phyloP scores from a whole-genome alignment of 2,888 invertebrate genomes.

The Ganaspis brasiliensis region DNA sequence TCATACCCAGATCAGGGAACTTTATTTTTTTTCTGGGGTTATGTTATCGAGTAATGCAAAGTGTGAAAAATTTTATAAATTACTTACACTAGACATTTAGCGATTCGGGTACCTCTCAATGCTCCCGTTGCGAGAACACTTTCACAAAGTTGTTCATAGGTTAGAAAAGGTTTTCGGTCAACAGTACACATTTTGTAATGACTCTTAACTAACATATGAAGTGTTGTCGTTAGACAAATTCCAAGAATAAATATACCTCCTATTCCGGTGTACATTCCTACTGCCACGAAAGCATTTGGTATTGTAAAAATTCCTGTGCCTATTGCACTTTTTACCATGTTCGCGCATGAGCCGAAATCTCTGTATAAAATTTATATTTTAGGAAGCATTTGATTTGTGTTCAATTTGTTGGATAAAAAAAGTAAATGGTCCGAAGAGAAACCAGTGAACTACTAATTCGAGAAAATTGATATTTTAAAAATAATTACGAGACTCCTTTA shows the following conservation, averaged over 20 bases:
- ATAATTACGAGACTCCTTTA: slow-evolving; percentile 62
- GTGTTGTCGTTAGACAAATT: slow-evolving; percentile 62
- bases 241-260: slow-evolving; percentile 65
- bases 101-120: slow-evolving; percentile 45
- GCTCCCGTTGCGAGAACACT: slow-evolving; percentile 57
- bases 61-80: background rate
- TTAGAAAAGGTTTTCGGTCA: slow-evolving; percentile 58
- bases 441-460: too few species aligned
- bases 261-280: slow-evolving; percentile 67
- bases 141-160: slow-evolving; percentile 66
- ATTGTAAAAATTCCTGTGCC: slow-evolving; percentile 70
- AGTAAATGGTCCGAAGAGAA: too few species aligned
- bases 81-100: slow-evolving; percentile 15
- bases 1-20: too few species aligned
- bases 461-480: slow-evolving; percentile 19
- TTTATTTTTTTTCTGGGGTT: too few species aligned
- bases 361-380: slow-evolving; percentile 59
- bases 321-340: slow-evolving; percentile 66
- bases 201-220: slow-evolving; percentile 65
- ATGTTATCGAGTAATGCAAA: too few species aligned
- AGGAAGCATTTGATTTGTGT: too few species aligned
- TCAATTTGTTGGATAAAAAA: too few species aligned
- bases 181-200: slow-evolving; percentile 64
- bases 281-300: slow-evolving; percentile 69
- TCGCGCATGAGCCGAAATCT: slow-evolving; percentile 63